Percentiles rank a stretch among this genome's conserved stretches.
These are phyloP conservation scores for Amphipoea oculea DNA, from an alignment of 2,888 invertebrate species.

Conservation along the genomic window DNA sequence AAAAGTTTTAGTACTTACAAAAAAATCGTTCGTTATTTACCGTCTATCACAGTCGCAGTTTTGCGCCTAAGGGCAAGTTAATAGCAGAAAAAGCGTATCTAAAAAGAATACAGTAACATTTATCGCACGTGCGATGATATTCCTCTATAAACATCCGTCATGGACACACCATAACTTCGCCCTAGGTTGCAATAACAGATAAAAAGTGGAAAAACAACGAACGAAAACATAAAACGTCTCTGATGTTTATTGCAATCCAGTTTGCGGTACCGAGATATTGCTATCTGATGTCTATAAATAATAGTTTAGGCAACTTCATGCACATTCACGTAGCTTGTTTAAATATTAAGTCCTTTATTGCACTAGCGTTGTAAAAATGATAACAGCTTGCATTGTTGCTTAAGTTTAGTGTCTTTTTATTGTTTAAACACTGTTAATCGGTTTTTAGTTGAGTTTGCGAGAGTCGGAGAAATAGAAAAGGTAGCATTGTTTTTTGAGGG, in stretches of 20 bases:
- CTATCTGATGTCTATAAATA: conserved; percentile 85
- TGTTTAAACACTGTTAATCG: neutral
- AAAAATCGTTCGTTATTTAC: conserved; percentile 38
- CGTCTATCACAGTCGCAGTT: conserved; percentile 28
- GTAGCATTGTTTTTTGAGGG: neutral
- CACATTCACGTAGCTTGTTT: conserved; percentile 73
- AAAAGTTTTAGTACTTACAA: neutral
- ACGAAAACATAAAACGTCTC: conserved; percentile 79
- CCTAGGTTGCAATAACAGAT: conserved; percentile 85
- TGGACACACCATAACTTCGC: conserved; percentile 75
- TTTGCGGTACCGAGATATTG: conserved; percentile 77
- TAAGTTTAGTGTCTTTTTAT: neutral
- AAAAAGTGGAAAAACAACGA: conserved; percentile 80
- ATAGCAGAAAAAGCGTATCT: conserved; percentile 59
- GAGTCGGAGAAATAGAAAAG: neutral
- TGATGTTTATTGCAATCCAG: conserved; percentile 79
- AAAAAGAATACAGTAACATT: conserved; percentile 72
- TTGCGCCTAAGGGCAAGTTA: conserved; percentile 60
- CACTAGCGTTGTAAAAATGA: conserved; percentile 63
- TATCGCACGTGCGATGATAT: conserved; percentile 74
- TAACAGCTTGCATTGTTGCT: conserved; percentile 26
- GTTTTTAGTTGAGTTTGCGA: neutral
- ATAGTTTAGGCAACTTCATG: conserved; percentile 79
- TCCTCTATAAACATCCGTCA: conserved; percentile 79
- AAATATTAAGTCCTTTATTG: conserved; percentile 68